Base-by-base conservation (phyloP, 2,113 vertebrate species). In the Guaruba guarouba region DNA sequence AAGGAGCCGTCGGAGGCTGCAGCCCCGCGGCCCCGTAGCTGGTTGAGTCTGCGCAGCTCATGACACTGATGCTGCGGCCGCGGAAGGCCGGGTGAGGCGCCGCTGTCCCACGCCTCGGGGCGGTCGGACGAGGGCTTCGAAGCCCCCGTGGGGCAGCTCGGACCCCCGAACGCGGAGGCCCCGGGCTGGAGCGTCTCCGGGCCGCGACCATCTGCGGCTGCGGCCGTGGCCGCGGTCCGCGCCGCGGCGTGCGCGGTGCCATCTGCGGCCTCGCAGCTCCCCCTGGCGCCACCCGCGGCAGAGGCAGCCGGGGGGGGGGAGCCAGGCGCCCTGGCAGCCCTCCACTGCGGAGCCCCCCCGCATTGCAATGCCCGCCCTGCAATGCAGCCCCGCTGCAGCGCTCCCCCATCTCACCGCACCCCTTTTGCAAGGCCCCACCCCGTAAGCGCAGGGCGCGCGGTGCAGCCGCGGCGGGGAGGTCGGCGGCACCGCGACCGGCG, bases 251-350 rank as follows among this genome's bases (percentile, higher is more conserved):
- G 33, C 8, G 55, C 23, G 29, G 17, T 1, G 23, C 25, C 64
- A 75, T 85, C 43, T 48, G n/a, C 77, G 70, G 93, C 64, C 57
- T 52, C 37, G 64, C 70, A 64, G 82, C 79, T 18, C 88, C 94
- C 82, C 71, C 94, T 96, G 43, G 46, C 59, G 92, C 48, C n/a
- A 55, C 5, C 18, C 13, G n/a, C 20, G 8, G 55, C 20, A n/a
- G 22, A 22, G 33, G 33, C 55, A n/a, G 12, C 55, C 55, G 8
- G 9, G 55, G 18, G 18, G 17, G 44, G 18, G 7, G 11, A 13
- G 31, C 19, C 31, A 9, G 19, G 55, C 19, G 5, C 55, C 31
- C 31, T 3, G 33, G 20, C 55, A 15, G 55, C 55, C 55, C 43
- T 10, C 23, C 41, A 4, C 11, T 13, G 31, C 23, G 12, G 15